Base-by-base conservation (phyloP, 2,797 vertebrate genomes). In the Enteromius fasciolatus region DNA sequence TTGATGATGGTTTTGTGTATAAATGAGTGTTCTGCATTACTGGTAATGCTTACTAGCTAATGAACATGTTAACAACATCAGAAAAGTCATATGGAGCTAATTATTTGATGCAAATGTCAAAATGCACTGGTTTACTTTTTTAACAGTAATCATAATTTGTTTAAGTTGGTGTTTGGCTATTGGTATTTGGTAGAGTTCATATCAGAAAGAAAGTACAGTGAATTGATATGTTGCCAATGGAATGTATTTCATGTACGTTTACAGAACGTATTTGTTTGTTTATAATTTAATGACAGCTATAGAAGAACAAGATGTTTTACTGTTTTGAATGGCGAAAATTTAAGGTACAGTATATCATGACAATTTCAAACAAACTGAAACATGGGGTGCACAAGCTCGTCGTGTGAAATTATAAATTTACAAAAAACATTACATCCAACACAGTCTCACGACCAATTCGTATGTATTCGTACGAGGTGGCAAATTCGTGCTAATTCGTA, bases 311-410 rank as follows among this genome's bases (percentile, higher is more conserved):
- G 6, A 15, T 5, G 2, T 50, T 46, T 50, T 50, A 50, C 48
- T 50, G 17, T 18, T 50, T 48, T 48, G 46, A 48, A 52, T 87
- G 84, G 87, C 11, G 54, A 3, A 59, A 10, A 59, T 61, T 15
- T 61, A 61, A 61, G 25, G 12, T 25, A 28, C 59, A 28, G 50
- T 20, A 52, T 3, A 20, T 61, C 5, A 15, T 5, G 1, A 12
- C 23, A 28, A 63, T 17, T 63, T 63, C 59, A 31, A 63, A 64
- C 28, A 52, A n/a, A 54, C 20, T 14, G 6, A 36, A 66, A 66
- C 8, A 20, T 64, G 31, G 28, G 15, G 61, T 33, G 28, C 28
- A 18, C 7, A 9, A 33, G 33, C 28, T 63, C 3, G 8, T 18
- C 33, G 28, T 33, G 15, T 31, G 31, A 64, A 18, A 36, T 64